Evolutionary conservation across 2,113 vertebrate species (phyloP).

Genomic region (Agapornis roseicollis): DNA sequence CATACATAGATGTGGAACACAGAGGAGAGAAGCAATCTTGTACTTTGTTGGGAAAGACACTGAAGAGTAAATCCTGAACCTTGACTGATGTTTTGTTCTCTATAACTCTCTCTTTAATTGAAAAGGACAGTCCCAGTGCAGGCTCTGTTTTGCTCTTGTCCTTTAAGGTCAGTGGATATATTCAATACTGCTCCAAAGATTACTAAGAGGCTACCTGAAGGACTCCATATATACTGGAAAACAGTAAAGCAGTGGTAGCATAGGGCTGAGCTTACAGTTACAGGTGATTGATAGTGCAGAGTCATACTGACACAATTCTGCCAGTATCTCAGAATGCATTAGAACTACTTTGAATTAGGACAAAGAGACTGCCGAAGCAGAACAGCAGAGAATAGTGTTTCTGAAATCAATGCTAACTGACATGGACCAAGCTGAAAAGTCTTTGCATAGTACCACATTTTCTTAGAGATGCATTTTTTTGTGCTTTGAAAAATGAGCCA

Average conservation of each 20-base stretch:
- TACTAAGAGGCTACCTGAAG: background rate
- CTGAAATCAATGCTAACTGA: background rate
- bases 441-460: background rate
- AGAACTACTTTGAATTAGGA: background rate
- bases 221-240: background rate
- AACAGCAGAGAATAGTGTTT: background rate
- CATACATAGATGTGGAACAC: background rate
- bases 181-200: background rate
- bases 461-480: background rate
- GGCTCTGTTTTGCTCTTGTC: background rate
- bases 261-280: background rate
- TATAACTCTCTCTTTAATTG: background rate
- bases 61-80: background rate
- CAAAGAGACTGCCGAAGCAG: background rate
- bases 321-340: background rate
- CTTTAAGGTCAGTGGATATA: background rate
- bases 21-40: background rate
- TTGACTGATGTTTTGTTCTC: background rate
- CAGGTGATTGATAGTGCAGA: background rate
- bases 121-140: background rate
- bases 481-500: background rate
- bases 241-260: background rate
- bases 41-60: background rate
- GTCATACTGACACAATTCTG: background rate
- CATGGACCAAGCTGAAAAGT: background rate